A percentile compares a stretch with the other conserved stretches of the same genome.
Evolutionary conservation across 2,113 vertebrate genomes (phyloP).

Genomic region (Jacana jacana): DNA sequence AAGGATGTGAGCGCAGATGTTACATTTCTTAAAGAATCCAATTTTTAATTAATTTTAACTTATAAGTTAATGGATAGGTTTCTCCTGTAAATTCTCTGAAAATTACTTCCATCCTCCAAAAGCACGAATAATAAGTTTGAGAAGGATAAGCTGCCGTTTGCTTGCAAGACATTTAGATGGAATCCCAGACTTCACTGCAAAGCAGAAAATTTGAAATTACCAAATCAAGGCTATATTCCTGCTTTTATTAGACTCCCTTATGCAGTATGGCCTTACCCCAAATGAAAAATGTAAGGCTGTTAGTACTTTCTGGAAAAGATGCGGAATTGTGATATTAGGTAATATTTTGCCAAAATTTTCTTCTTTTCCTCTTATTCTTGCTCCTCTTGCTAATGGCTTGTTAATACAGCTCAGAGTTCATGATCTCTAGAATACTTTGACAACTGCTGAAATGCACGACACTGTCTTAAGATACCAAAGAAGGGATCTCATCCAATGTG

Average conservation of each 20-base stretch:
- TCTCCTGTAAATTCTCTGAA: not conserved
- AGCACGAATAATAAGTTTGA: not conserved
- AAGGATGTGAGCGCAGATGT: not conserved
- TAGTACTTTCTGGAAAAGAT: not conserved
- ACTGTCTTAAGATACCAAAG: not conserved
- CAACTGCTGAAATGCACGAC: not conserved
- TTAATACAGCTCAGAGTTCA: not conserved
- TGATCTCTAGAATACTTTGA: not conserved
- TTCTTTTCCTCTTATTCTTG: not conserved
- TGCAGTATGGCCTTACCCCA: not conserved
- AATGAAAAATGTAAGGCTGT: not conserved
- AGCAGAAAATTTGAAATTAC: not conserved
- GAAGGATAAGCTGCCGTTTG: not conserved
- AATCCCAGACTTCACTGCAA: not conserved
- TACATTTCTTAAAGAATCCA: conserved; percentile 32
- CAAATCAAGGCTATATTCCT: not conserved
- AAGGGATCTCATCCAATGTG: not conserved
- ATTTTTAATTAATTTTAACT: conserved; percentile 45
- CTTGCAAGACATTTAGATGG: not conserved
- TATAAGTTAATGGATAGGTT: not conserved
- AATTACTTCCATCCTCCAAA: not conserved
- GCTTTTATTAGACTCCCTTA: not conserved
- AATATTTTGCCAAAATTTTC: not conserved
- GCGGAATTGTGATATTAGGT: not conserved
- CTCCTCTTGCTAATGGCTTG: not conserved